Evolutionary conservation across 1,140 invertebrate genomes (phyloP).

Genomic region (Hyphantria cunea): DNA sequence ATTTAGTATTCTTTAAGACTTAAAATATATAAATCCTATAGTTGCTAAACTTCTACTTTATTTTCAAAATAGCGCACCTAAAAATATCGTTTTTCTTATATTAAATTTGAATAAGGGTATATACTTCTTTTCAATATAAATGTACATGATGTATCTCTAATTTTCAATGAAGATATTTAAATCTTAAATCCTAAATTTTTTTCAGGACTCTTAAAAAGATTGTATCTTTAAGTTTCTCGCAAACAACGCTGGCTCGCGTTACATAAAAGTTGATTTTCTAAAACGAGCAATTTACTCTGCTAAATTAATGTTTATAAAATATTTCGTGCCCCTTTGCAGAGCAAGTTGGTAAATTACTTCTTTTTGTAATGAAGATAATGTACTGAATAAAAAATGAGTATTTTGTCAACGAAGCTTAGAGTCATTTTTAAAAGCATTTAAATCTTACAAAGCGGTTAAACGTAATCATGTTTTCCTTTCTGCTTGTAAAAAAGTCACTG

Average conservation of each 20-base stretch:
- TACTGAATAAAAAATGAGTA: neutral
- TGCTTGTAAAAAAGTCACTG: neutral
- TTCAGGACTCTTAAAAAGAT: neutral
- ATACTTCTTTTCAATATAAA: too few relatives aligned
- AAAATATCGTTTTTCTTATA: too few relatives aligned
- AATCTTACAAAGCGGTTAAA: neutral
- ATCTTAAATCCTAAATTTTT: neutral
- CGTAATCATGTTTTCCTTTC: neutral
- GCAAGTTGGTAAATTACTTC: neutral
- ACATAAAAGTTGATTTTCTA: slow-evolving; percentile 5
- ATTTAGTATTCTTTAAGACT: too few relatives aligned
- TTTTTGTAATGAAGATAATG: neutral
- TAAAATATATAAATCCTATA: too few relatives aligned
- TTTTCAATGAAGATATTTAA: neutral
- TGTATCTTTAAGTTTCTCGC: slow-evolving; percentile 1
- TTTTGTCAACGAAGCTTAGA: neutral
- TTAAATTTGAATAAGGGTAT: too few relatives aligned
- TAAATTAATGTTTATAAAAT: neutral
- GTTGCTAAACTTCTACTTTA: too few relatives aligned
- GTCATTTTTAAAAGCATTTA: neutral
- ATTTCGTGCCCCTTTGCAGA: neutral
- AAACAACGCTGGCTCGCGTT: neutral
- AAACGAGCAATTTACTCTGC: neutral
- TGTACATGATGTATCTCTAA: too few relatives aligned
- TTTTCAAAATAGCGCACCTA: too few relatives aligned